Base-by-base conservation (phyloP, 2,888 invertebrate genomes). In the Coecobrya sp. region DNA sequence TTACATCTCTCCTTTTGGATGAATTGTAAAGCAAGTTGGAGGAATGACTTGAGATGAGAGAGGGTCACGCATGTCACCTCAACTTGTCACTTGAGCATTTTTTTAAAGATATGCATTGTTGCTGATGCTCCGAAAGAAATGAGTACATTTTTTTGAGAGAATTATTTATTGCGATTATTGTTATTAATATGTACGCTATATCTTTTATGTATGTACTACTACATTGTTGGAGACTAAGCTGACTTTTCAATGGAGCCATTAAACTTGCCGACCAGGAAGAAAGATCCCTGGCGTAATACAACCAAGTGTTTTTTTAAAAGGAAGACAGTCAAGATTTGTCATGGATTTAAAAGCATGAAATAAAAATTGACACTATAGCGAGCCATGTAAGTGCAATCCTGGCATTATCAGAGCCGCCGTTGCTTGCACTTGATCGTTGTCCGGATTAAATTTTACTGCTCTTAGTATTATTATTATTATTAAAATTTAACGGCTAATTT, bases 41-140 rank as follows among this genome's bases (percentile, higher is more conserved):
- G 45, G 7, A 45, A 10, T 45, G 45, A 2, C 8, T 59, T 59
- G 22, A 59, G 7, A 16, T 27, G 65, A 68, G 27, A 25, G 36
- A 70, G 82, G 81, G 86, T 93, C 87, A 90, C 81, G 87, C 55
- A 82, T 81, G 89, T 82, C 89, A 89, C 8, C 76, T 76, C 25
- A 76, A 76, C 45, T 76, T 76, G 45, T 76, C 22, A 49, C 22
- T 36, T 76, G 30, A 59, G 42, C 62, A 86, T 25, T 91, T 89
- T 68, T 30, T 85, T 36, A n/a, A n/a, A n/a, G n/a, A n/a, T n/a
- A 36, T 36, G 36, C 36, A 36, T 4, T 36, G 36, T 36, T 36
- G 36, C 36, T 36, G 36, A 2, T 36, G 36, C 36, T 36, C 3
- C 19, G 25, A 19, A 59, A 27, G 36, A 59, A 52, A 62, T 87